Percentiles rank a stretch among this genome's conserved stretches.
phyloP scores from a whole-genome alignment of 1,140 invertebrate genomes.

The Aphaenogaster ashmeadi region DNA sequence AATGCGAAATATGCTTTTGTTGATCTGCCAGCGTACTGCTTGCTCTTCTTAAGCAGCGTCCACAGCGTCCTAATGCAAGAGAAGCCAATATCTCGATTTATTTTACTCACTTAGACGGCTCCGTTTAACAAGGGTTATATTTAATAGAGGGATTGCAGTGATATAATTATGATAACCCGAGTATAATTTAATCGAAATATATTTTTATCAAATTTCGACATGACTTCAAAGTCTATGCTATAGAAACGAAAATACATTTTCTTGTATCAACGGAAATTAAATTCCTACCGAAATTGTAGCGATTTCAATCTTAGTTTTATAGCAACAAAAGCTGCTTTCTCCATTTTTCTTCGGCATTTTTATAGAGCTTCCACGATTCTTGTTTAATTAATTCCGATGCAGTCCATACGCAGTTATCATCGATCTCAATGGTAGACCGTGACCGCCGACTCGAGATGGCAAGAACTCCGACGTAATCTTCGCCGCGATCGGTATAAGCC shows the following conservation, averaged over 20 bases:
- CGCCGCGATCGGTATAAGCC: constrained; percentile 42
- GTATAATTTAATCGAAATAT: neutral
- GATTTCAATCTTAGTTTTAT: neutral
- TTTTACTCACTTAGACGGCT: neutral
- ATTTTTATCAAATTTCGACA: neutral
- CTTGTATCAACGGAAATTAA: neutral
- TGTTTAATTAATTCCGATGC: constrained; percentile 46
- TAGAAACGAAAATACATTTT: neutral
- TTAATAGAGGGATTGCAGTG: neutral
- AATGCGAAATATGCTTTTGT: constrained; percentile 83
- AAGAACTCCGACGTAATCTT: constrained; percentile 48
- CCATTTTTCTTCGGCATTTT: neutral
- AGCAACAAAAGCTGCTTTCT: neutral
- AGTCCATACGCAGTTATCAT: constrained; percentile 43
- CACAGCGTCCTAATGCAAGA: constrained; percentile 40
- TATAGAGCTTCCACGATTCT: neutral
- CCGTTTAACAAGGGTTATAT: neutral
- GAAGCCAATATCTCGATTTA: constrained; percentile 14
- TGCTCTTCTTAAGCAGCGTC: constrained; percentile 50
- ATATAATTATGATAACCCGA: neutral
- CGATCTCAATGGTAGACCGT: constrained; percentile 36
- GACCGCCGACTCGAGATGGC: constrained; percentile 33
- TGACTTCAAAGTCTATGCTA: neutral
- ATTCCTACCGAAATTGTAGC: neutral
- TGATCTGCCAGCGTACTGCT: constrained; percentile 75